Conservation (phyloP, 1,140 invertebrate species). For the Cydia amplana region DNA sequence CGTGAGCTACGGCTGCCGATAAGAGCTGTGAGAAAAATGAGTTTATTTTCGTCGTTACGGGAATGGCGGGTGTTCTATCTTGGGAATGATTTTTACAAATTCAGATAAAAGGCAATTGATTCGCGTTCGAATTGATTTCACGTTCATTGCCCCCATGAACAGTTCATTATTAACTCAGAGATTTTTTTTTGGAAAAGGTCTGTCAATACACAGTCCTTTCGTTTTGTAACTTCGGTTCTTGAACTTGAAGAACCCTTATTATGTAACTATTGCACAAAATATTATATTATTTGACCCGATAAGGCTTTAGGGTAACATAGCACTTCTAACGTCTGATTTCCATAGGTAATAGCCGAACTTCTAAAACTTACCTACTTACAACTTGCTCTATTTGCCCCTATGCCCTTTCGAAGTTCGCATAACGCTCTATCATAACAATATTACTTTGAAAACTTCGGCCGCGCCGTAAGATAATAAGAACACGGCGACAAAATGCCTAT, state of each 20-base stretch:
- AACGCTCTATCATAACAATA: slow-evolving; percentile 1
- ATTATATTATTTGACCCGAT: no score
- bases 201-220: no score
- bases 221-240: no score
- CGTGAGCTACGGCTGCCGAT: neutral
- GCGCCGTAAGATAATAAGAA: neutral
- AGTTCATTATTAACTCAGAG: no score
- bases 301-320: no score
- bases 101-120: neutral
- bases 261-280: no score
- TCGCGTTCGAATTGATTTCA: neutral
- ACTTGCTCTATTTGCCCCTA: neutral
- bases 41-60: neutral
- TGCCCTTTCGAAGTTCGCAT: slow-evolving; percentile 1
- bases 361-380: neutral
- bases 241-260: no score
- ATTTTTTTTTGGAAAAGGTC: no score
- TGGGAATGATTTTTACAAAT: neutral
- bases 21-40: neutral
- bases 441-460: neutral
- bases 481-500: slow-evolving; percentile 7
- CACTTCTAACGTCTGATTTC: no score
- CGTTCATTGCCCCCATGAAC: no score
- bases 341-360: neutral
- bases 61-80: neutral